Percentiles rank a stretch among this genome's conserved stretches.
These are phyloP conservation scores for Drosophila limbata DNA, from an alignment of 2,888 invertebrate species.

Conservation along the genomic window DNA sequence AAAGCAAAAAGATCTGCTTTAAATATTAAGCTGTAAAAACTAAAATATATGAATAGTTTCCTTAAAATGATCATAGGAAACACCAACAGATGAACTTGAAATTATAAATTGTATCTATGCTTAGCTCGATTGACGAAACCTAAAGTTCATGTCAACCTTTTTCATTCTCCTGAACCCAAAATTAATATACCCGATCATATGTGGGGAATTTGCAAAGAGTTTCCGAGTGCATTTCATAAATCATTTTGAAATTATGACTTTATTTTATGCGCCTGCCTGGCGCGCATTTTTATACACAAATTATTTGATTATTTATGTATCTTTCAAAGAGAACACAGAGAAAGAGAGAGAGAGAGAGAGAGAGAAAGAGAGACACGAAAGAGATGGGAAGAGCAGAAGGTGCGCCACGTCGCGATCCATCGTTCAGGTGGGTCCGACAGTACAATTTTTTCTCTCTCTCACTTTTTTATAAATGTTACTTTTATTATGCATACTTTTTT, in stretches of 20 bases:
- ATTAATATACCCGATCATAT: constrained; percentile 7
- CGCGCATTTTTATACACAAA: constrained; percentile 73
- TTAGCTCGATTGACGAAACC: too few relatives aligned
- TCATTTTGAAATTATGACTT: constrained; percentile 78
- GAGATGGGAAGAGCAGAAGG: constrained; percentile 18
- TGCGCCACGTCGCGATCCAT: constrained; percentile 37
- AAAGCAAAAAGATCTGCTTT: too few relatives aligned
- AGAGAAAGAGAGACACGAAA: background rate
- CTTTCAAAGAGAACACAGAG: constrained; percentile 19
- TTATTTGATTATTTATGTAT: constrained; percentile 72
- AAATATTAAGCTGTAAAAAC: too few relatives aligned
- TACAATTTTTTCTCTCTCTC: constrained; percentile 21
- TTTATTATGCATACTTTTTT: constrained; percentile 54
- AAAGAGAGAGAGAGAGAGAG: background rate
- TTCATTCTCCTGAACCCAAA: background rate
- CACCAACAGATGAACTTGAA: background rate
- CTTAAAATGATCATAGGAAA: background rate
- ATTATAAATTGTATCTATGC: background rate
- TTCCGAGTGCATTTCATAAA: constrained; percentile 68
- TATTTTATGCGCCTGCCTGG: constrained; percentile 66
- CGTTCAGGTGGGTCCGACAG: constrained; percentile 43
- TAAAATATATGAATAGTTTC: too few relatives aligned
- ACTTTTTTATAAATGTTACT: constrained; percentile 24
- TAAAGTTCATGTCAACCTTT: background rate
- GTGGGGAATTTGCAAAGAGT: constrained; percentile 35